Evolutionary conservation across 2,888 invertebrate genomes (phyloP), one percentile per base, ranked within the genome.

Genomic region (Steinernema hermaphroditum): DNA sequence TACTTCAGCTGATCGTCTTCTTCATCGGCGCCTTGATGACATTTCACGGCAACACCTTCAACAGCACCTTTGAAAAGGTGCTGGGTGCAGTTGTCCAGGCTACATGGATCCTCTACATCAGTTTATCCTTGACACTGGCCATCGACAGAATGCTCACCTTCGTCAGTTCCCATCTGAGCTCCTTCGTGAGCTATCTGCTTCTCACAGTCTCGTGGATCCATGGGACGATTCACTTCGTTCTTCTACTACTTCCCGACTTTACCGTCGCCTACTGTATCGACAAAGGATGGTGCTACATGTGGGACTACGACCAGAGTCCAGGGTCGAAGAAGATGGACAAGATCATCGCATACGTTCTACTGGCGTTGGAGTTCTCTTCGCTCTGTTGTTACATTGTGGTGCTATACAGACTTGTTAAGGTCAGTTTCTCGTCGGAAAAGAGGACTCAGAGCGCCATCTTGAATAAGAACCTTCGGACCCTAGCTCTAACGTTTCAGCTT

Each of bases 121-220:
- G 22, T 12, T 22, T 50, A 12, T 12, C 50, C 1, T 22, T 50
- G 50, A 22, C 50, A 12, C 22, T 46, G 16, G 46, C 46, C 50
- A 12, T 50, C 2, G 50, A 50, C 46, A 2, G 22, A 19, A 46
- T 62, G 62, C 62, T 62, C 62, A 62, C 62, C 2, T 62, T 62
- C 62, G 16, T 62, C 14, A 27, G 62, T 16, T 32, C 14, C 16
- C 62, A 62, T 16, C 8, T 62, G 32, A 62, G 32, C 62, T 6
- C 16, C 4, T 29, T 24, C 14, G 62, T 62, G 29, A 62, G 62
- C 62, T 32, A 32, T 16, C 1, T 62, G 12, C 32, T 62, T 1
- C 29, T 62, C 6, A 32, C 62, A 9, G 6, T 62, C 6, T 62
- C 62, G 12, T 32, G 29, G 27, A 12, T 34, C 2, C 62, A 62